These are phyloP conservation scores for Pseudococcus jackbeardsleyi DNA, from an alignment of 2,888 invertebrate genomes.

Conservation along the genomic window DNA sequence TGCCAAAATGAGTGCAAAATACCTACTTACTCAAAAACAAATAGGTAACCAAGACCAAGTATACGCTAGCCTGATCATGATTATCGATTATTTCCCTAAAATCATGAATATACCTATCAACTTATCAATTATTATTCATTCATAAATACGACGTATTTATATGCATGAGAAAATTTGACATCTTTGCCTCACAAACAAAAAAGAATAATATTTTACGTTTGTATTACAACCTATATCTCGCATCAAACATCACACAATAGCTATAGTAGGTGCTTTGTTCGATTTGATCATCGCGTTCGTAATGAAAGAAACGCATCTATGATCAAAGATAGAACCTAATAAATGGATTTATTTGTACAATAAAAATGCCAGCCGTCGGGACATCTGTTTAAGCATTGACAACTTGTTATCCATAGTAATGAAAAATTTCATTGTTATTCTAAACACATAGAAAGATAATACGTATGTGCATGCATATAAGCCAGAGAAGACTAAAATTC, in stretches of 20 bases:
- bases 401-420: slow-evolving; percentile 8
- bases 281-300: not conserved
- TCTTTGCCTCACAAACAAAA: not conserved
- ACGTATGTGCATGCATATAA: not conserved
- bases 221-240: not conserved
- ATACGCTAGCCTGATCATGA: too few relatives aligned
- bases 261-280: slow-evolving; percentile 3
- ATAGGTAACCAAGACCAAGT: too few relatives aligned
- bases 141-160: too few relatives aligned
- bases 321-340: not conserved
- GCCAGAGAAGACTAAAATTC: not conserved
- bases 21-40: too few relatives aligned
- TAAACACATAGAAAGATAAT: not conserved
- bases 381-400: not conserved
- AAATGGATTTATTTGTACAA: not conserved
- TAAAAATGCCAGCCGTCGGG: not conserved
- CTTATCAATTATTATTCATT: too few relatives aligned
- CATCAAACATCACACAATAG: not conserved
- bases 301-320: not conserved
- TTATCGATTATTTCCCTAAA: too few relatives aligned
- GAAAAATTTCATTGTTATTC: not conserved
- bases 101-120: too few relatives aligned
- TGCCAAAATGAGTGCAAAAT: too few relatives aligned
- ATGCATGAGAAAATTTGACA: not conserved
- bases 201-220: not conserved